Base-by-base conservation (phyloP, 2,888 invertebrate species). In the Acanthosepion pharaonis region DNA sequence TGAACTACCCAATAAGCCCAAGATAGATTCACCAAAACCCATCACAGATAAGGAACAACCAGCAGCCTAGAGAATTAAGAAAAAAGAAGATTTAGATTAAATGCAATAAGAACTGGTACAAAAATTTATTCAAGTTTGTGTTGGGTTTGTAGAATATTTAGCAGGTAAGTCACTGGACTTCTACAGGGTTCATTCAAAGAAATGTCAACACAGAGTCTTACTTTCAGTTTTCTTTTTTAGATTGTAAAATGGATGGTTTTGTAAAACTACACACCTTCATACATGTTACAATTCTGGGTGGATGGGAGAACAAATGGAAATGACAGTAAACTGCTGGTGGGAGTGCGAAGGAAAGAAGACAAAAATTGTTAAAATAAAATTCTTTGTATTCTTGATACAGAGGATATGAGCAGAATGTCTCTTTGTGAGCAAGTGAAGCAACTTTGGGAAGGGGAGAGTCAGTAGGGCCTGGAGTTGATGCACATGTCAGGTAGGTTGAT, bases 21-120 rank as follows among this genome's bases (percentile, higher is more conserved):
- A 99, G 98, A 99, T 98, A 0, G 99, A 99, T 98, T 99, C 99
- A 92, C 99, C 99, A 98, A 99, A 99, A 97, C 99, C 99, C 97
- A 99, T 98, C 23, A 99, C 99, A 98, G 99, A 99, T 95, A 99
- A 98, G 51, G 99, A 99, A 98, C 99, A 99, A 95, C 99, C 99
- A 2, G 99, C 99, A 95, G 99, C 99, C 99, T 78, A 78, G 33
- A 78, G 18, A 78, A 78, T 18, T 78, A n/a, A 33, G n/a, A 78
- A 78, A 33, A 78, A 33, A 33, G 33, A 78, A 78, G 33, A 78
- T 33, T 0, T 9, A 11, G 78, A n/a, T 78, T n/a, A 33, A 78
- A 78, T 78, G 11, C n/a, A 78, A 3, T 11, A 15, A n/a, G n/a
- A n/a, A 78, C n/a, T 78, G 9, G 23, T 59, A 59, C 59, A 59